Evolutionary conservation across 2,797 vertebrate genomes (phyloP).

Genomic region (Pangasius mekongensis): DNA sequence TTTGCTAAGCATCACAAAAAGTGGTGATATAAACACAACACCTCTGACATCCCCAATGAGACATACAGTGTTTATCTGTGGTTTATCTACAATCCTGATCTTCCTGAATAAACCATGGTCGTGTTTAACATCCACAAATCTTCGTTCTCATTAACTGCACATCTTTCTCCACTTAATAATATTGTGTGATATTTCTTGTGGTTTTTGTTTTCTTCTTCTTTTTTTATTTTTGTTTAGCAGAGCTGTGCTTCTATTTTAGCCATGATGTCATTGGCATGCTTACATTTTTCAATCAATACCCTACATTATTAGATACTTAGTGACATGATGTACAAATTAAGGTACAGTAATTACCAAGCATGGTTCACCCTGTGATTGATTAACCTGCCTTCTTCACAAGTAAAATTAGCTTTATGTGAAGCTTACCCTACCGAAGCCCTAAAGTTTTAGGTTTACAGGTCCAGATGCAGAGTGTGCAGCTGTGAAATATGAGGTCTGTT

Average conservation of each 20-base stretch:
- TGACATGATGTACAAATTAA: not conserved
- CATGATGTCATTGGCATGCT: too few species aligned
- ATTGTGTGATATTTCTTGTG: not conserved
- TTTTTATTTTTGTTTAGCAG: not conserved
- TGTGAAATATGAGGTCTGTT: slow-evolving; percentile 45
- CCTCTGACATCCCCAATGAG: not conserved
- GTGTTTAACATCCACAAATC: slow-evolving; percentile 51
- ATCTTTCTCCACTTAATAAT: slow-evolving; percentile 33
- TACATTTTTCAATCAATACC: not conserved
- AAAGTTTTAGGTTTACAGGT: slow-evolving; percentile 12
- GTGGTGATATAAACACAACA: not conserved
- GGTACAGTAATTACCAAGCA: slow-evolving; percentile 3
- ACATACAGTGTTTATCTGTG: not conserved
- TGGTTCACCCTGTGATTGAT: not conserved
- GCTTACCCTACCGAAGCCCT: not conserved
- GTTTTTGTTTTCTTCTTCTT: not conserved
- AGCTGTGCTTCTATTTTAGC: not conserved
- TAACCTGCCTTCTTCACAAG: not conserved
- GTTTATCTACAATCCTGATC: slow-evolving; percentile 54
- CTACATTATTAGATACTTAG: not conserved
- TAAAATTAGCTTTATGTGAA: not conserved
- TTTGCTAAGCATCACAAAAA: not conserved
- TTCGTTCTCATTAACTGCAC: slow-evolving; percentile 50
- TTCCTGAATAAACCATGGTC: slow-evolving; percentile 59
- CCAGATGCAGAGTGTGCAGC: slow-evolving; percentile 19